Base-by-base conservation (phyloP, 1,140 invertebrate genomes). In the Drosophila littoralis region DNA sequence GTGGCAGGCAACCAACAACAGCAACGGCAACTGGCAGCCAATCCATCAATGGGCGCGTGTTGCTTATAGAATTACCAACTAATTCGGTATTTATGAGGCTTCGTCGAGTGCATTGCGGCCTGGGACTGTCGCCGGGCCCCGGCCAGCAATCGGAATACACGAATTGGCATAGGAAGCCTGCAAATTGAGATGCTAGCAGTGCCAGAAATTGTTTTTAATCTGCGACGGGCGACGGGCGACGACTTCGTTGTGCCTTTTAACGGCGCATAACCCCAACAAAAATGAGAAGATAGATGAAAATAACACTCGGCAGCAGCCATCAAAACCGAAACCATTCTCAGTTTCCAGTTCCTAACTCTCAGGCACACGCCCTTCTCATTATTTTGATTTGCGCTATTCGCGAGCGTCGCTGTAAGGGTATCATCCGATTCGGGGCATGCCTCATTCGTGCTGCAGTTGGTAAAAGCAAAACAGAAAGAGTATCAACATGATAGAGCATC, bases 31-130 rank as follows among this genome's bases (percentile, higher is more conserved):
- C 59, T 72, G 61, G 61, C 74, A 73, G 77, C 68, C 74, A 79
- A 79, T 77, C 82, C 84, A 89, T 89, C 84, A 89, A 84, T 91
- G 82, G 90, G 72, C 90, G 90, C 90, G 90, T 91, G 90, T 90
- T 90, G 85, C 90, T 91, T 91, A 91, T 91, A 91, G 90, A 91
- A 91, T 91, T 91, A 91, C 90, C 81, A 90, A 91, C 90, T 91
- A 91, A 91, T 91, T 91, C 90, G 75, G 86, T 91, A 91, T 91
- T 91, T 91, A 91, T 91, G 90, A 90, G 90, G 90, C 83, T 91
- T 91, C 90, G 78, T 79, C 76, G 83, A 88, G 83, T 89, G 80
- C 85, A 85, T 81, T 83, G 75, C 75, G 82, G 81, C 79, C 80
- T 73, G 79, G 63, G 74, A 73, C 57, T 38, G 15, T 7, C 36